Evolutionary conservation across 53 echinoderm and acorn worm species (phyloP).

Genomic region (Astropecten irregularis): DNA sequence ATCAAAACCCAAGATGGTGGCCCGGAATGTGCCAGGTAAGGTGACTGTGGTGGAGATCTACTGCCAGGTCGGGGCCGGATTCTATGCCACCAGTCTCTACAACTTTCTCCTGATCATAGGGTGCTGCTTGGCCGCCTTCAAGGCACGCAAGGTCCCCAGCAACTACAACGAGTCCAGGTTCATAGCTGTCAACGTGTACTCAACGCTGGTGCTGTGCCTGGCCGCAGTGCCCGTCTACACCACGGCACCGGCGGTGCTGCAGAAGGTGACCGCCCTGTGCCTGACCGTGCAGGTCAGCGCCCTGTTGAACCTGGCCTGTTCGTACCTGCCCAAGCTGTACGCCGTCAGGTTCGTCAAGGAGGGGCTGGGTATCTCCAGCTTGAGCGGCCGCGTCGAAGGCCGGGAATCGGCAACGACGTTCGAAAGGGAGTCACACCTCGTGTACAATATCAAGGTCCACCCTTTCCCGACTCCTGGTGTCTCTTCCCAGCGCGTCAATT

Average conservation of each 20-base stretch:
- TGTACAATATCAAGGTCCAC: background rate
- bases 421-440: background rate
- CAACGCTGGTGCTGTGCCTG: slow-evolving; percentile 36
- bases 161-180: too few species aligned
- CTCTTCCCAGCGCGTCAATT: too few species aligned
- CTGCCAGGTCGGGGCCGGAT: background rate
- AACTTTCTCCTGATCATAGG: background rate
- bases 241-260: slow-evolving; percentile 11
- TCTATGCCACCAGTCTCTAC: background rate
- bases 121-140: slow-evolving; percentile 6
- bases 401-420: background rate
- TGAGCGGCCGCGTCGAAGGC: too few species aligned
- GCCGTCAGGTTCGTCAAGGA: slow-evolving; percentile 4
- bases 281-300: slow-evolving; percentile 20
- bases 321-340: slow-evolving; percentile 27
- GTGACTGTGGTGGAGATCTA: background rate
- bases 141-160: too few species aligned
- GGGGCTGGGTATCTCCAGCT: background rate
- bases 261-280: slow-evolving; percentile 18
- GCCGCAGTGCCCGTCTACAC: slow-evolving; percentile 41
- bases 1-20: background rate
- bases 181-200: too few species aligned
- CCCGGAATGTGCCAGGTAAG: background rate
- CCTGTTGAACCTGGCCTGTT: background rate
- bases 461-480: background rate